A percentile compares a stretch with the other conserved stretches of the same genome.
Conservation (phyloP, 2,888 invertebrate genomes). For the Clunio marinus region DNA sequence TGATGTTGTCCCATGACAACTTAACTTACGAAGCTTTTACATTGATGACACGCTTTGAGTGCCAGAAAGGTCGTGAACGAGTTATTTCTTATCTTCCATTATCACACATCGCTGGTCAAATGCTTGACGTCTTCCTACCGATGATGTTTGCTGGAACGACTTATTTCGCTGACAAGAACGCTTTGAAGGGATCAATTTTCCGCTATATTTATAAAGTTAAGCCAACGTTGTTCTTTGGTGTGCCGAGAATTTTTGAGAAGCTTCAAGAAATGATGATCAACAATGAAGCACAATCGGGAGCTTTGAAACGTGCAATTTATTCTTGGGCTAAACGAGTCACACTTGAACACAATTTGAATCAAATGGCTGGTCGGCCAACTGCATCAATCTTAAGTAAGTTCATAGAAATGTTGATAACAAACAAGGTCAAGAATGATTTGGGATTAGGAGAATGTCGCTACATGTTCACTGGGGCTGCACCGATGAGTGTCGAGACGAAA, state of each 20-base stretch:
- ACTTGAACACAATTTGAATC: conserved; percentile 58
- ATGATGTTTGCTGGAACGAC: conserved; percentile 63
- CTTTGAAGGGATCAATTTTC: conserved; percentile 76
- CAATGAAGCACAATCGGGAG: conserved; percentile 65
- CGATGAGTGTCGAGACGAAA: conserved; percentile 75
- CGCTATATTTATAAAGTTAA: conserved; percentile 70
- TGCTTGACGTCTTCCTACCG: conserved; percentile 71
- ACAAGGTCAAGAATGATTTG: conserved; percentile 69
- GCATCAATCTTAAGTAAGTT: conserved; percentile 69
- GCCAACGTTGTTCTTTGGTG: conserved; percentile 82
- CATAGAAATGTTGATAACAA: conserved; percentile 73
- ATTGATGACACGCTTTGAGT: conserved; percentile 52
- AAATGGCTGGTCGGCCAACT: conserved; percentile 55
- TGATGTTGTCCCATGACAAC: conserved; percentile 90
- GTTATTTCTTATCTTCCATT: conserved; percentile 80
- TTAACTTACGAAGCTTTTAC: conserved; percentile 54
- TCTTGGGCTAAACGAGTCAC: conserved; percentile 72
- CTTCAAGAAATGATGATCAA: conserved; percentile 81
- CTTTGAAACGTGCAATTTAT: conserved; percentile 69
- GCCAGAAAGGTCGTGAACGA: conserved; percentile 56
- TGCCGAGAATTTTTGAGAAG: conserved; percentile 91
- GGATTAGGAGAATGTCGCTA: conserved; percentile 70
- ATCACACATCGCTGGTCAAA: conserved; percentile 87
- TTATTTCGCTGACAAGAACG: conserved; percentile 85
- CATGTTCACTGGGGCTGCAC: conserved; percentile 78